phyloP scores from a whole-genome alignment of 2,797 vertebrate genomes.

The Acanthornis magna region DNA sequence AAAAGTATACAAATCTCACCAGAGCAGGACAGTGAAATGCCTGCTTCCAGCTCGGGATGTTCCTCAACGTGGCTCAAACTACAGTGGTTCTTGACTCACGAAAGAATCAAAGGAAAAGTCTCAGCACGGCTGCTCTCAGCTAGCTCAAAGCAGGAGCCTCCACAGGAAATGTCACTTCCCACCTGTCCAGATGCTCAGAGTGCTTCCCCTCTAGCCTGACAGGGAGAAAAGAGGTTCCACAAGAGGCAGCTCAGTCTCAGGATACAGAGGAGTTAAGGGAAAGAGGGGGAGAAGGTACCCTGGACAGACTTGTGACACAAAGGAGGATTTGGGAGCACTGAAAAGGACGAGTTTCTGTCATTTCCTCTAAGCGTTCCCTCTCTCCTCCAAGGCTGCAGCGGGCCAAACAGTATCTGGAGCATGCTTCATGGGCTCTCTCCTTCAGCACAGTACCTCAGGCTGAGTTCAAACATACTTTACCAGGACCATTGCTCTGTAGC shows the following conservation, averaged over 20 bases:
- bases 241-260: not conserved
- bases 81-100: accelerated
- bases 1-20: not conserved
- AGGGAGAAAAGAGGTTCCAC: not conserved
- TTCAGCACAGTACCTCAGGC: not conserved
- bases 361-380: not conserved
- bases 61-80: not conserved
- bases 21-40: not conserved
- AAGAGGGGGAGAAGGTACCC: not conserved
- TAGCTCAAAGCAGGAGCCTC: not conserved
- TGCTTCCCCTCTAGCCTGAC: not conserved
- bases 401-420: not conserved
- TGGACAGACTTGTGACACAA: not conserved
- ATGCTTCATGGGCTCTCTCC: not conserved
- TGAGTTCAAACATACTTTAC: not conserved
- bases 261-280: not conserved
- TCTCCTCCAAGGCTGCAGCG: not conserved
- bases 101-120: not conserved
- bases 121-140: not conserved
- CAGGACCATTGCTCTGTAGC: not conserved
- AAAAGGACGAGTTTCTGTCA: not conserved
- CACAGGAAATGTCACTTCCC: not conserved
- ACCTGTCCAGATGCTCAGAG: not conserved
- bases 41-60: not conserved
- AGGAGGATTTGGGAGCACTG: not conserved